phyloP scores from a whole-genome alignment of 2,888 invertebrate genomes.

The Scaptomyza polygonia region DNA sequence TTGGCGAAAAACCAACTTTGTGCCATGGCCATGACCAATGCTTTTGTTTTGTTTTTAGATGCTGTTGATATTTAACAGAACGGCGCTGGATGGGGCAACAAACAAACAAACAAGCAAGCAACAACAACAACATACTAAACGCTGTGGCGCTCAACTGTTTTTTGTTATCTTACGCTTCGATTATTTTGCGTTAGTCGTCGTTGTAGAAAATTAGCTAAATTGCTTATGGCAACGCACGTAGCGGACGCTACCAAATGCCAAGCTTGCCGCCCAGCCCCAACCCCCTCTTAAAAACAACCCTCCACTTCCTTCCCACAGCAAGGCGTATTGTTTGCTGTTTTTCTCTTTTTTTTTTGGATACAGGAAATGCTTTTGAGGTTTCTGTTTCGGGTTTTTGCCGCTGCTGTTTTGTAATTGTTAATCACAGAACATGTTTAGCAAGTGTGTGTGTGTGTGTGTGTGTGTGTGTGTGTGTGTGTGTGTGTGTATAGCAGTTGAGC shows the following conservation, averaged over 20 bases:
- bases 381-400: constrained; percentile 39
- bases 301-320: neutral
- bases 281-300: too few relatives aligned
- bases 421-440: constrained; percentile 60
- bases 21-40: constrained; percentile 31
- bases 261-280: neutral
- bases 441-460: constrained; percentile 19
- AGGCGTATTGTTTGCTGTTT: constrained; percentile 37
- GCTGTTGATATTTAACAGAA: too few relatives aligned
- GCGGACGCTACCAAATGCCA: constrained; percentile 49
- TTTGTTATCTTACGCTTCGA: constrained; percentile 71
- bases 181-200: constrained; percentile 68
- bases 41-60: constrained; percentile 15
- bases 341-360: constrained; percentile 23
- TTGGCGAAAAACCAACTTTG: constrained; percentile 13
- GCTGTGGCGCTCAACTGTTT: constrained; percentile 41
- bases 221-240: constrained; percentile 81
- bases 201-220: constrained; percentile 77
- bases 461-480: constrained; percentile 5
- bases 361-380: constrained; percentile 43
- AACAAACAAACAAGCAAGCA: neutral
- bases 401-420: constrained; percentile 71
- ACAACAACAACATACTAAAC: constrained; percentile 10
- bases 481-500: constrained; percentile 10
- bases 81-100: constrained; percentile 1